A percentile compares a stretch with the other conserved stretches of the same genome.
phyloP scores from a whole-genome alignment of 2,113 vertebrate species.

The Deroptyus accipitrinus region DNA sequence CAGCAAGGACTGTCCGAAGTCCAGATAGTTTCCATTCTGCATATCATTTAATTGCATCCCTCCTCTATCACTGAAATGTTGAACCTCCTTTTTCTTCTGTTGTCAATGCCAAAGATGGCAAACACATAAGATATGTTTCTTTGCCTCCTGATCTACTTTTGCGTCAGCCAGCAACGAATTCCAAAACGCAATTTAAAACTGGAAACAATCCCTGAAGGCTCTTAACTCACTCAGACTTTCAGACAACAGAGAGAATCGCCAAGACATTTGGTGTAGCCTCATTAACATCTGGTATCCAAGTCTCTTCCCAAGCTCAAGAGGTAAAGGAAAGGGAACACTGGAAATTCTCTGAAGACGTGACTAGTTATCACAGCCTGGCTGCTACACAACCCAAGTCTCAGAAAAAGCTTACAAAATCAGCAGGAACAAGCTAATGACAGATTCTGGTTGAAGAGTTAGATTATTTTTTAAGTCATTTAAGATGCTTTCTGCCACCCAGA shows the following conservation, averaged over 20 bases:
- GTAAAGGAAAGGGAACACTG: neutral
- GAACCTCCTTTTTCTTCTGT: neutral
- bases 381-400: neutral
- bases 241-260: neutral
- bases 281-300: neutral
- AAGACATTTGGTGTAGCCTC: neutral
- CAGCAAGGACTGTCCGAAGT: neutral
- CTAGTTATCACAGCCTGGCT: neutral
- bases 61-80: neutral
- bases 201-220: neutral
- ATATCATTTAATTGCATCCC: neutral
- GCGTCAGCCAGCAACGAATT: neutral
- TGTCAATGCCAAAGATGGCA: neutral
- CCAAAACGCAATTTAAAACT: neutral
- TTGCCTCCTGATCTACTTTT: neutral
- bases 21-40: neutral
- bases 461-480: neutral
- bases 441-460: neutral
- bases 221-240: neutral
- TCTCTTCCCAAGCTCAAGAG: neutral
- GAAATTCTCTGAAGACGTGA: neutral
- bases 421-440: neutral
- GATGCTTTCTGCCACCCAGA: neutral
- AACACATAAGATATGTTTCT: neutral
- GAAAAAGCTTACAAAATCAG: neutral